Base-by-base conservation (phyloP, 2,797 vertebrate species). In the Mycteria americana region DNA sequence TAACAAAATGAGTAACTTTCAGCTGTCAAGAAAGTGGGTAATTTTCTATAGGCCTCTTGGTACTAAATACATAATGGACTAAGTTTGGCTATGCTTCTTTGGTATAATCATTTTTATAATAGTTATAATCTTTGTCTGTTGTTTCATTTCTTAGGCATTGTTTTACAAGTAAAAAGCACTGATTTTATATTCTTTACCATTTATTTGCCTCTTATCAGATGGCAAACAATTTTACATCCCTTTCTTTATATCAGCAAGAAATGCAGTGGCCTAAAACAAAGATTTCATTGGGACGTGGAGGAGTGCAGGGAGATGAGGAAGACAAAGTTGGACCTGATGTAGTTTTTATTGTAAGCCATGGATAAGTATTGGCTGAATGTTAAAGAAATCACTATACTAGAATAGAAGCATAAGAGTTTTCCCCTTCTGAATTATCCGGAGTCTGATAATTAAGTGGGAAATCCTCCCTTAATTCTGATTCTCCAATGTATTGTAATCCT, bases 401-500 rank as follows among this genome's bases (percentile, higher is more conserved):
- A 74, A 41, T 7, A 50, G 43, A 73, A 82, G 5, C 3, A 22
- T 15, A 37, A 7, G 10, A 54, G 5, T 85, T 94, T 94, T 70
- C 24, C n/a, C 10, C 10, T 88, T 74, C 56, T 94, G 43, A 93
- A 64, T 88, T 89, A 79, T 22, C 41, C 31, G 45, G 28, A 60
- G 51, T 57, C 3, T 25, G 39, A 78, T 69, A 43, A 89, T 87
- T 80, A 92, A 92, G 62, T 82, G 41, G 95, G 64, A 96, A 96
- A 95, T 91, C 27, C 23, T 88, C 17, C 81, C n/a, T 81, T 88
- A 88, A 84, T 97, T 95, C 69, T 93, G 41, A 60, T 88, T 27
- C 76, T 95, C 67, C 45, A 77, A 48, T 56, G 25, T 51, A 79
- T 18, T 91, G 12, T 82, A 95, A 95, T 77, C 41, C 35, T 88